Base-by-base conservation (phyloP, 2,113 vertebrate species). In the Melozone crissalis region DNA sequence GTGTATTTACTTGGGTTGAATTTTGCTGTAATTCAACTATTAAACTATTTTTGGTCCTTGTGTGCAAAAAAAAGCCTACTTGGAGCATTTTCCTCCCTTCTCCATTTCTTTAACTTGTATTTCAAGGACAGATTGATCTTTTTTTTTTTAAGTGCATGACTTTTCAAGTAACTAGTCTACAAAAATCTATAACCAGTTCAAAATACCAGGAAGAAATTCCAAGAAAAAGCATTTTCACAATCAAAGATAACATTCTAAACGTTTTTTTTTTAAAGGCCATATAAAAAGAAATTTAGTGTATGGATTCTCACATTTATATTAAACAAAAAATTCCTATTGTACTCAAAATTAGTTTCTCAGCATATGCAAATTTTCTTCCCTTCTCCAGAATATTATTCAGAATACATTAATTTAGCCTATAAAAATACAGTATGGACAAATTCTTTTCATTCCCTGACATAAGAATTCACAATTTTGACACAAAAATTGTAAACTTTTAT, bases 401-500 rank as follows among this genome's bases (percentile, higher is more conserved):
- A 95, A 95, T 95, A 97, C 85, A 97, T 85, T 51, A 96, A 90
- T 88, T 93, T 75, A 88, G 79, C 52, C 75, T 98, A 97, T 72
- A 98, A 98, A 98, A 98, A 98, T 97, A 98, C 90, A 97, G 65
- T 97, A 95, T 95, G 82, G 95, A 95, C 96, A 94, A 97, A 46
- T 93, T 96, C 27, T 86, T 91, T 73, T 94, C 93, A 87, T 96
- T 98, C 97, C 98, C 98, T 97, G 98, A 98, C 96, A 92, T 88
- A 97, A 95, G 95, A 96, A 96, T 97, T 97, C 96, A 97, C 97
- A 96, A 97, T 97, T 97, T 97, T 97, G 96, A 97, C 87, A 97
- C 89, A 96, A 96, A 97, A 97, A 96, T 95, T 97, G 98, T 98
- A 98, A 98, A 98, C 97, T 95, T 86, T 94, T 97, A 97, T 96